These are phyloP conservation scores for Bhutanitis thaidina DNA, from an alignment of 2,888 invertebrate genomes.

Conservation along the genomic window DNA sequence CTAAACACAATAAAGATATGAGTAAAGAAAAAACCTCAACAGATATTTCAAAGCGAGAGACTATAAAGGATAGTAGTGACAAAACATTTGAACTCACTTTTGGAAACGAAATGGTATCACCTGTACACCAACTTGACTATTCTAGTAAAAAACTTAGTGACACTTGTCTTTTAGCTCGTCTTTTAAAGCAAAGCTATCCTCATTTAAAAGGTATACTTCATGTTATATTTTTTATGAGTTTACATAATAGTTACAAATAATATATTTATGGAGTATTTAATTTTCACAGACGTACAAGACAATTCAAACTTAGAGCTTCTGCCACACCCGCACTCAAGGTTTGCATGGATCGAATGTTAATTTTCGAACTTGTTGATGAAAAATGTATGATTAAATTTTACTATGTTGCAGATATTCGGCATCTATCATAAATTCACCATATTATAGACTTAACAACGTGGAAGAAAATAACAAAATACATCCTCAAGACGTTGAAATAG, in stretches of 20 bases:
- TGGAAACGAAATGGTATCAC: slow-evolving; percentile 16
- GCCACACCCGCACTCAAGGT: slow-evolving; percentile 19
- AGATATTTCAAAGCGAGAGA: slow-evolving; percentile 44
- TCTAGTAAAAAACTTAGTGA: slow-evolving; percentile 37
- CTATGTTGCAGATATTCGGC: slow-evolving; percentile 16
- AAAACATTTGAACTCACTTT: slow-evolving; percentile 25
- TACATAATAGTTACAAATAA: too few species aligned
- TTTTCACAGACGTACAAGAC: slow-evolving; percentile 39
- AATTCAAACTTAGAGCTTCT: slow-evolving; percentile 29
- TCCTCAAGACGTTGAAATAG: slow-evolving; percentile 22
- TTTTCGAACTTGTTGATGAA: too few species aligned
- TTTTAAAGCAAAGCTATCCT: slow-evolving; percentile 49
- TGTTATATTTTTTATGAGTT: too few species aligned
- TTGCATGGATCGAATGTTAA: not conserved
- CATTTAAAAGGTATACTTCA: slow-evolving; percentile 38
- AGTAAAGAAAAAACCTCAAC: slow-evolving; percentile 20
- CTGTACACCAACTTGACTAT: slow-evolving; percentile 23
- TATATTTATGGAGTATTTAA: not conserved
- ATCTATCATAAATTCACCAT: slow-evolving; percentile 24
- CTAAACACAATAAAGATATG: too few species aligned
- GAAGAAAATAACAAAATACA: slow-evolving; percentile 2
- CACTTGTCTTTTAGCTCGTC: slow-evolving; percentile 49
- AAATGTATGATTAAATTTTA: not conserved
- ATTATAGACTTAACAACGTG: not conserved
- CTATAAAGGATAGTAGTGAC: slow-evolving; percentile 26